These are phyloP conservation scores for Coregonus sp. DNA, from an alignment of 2,797 vertebrate species.

Conservation along the genomic window DNA sequence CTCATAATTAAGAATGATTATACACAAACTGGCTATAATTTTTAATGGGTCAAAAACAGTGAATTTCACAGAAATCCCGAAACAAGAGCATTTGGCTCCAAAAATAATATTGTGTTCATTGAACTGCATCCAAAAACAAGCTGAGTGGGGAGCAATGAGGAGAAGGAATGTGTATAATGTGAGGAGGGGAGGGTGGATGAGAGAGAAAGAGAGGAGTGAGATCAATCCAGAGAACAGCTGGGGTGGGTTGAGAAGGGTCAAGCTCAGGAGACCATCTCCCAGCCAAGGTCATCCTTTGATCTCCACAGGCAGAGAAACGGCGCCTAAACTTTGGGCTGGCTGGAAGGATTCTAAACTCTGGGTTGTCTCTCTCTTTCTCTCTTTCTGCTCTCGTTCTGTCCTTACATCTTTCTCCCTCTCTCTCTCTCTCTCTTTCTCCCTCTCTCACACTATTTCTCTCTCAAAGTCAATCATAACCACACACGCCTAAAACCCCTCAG, in stretches of 20 bases:
- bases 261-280: constrained; percentile 52
- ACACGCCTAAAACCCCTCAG: constrained; percentile 39
- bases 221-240: constrained; percentile 65
- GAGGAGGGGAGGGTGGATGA: constrained; percentile 44
- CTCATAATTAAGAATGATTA: background rate
- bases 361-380: constrained; percentile 30
- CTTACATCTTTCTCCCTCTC: constrained; percentile 45
- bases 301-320: constrained; percentile 50
- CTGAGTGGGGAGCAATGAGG: constrained; percentile 35
- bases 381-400: background rate
- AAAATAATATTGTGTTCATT: constrained; percentile 43
- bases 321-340: constrained; percentile 50
- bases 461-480: constrained; percentile 42
- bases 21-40: background rate
- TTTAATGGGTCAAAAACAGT: background rate
- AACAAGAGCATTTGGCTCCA: background rate
- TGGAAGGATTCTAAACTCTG: constrained; percentile 22
- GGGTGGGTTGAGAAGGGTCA: constrained; percentile 42
- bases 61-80: background rate
- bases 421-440: background rate
- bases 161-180: constrained; percentile 29
- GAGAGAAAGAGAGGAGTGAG: constrained; percentile 9
- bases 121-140: constrained; percentile 44
- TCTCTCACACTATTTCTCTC: constrained; percentile 20
- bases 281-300: constrained; percentile 68